Evolutionary conservation across 2,888 invertebrate genomes (phyloP), one percentile per base, ranked within the genome.

Genomic region (Agrenia bidenticulata): DNA sequence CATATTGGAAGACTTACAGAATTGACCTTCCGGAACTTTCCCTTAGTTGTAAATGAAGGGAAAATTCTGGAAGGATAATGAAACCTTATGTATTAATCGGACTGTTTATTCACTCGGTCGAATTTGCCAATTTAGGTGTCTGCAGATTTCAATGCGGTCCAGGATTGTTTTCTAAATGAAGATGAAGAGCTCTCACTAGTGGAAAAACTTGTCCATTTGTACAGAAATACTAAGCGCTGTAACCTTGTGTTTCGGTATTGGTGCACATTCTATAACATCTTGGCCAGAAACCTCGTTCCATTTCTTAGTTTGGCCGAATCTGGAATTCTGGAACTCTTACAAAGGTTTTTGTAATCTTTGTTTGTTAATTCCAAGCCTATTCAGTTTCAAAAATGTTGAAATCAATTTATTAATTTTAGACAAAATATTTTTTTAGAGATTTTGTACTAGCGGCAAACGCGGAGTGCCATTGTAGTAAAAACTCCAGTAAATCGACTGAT

Each of bases 221-320:
- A 11, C 13, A 55, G 27, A 21, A 21, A 45, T n/a, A 45, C 45
- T 13, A 51, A 23, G 45, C n/a, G 45, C 21, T 55, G 55, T 55
- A 17, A 7, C 32, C 7, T 55, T 15, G n/a, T 55, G n/a, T 27
- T 17, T 13, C 55, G 55, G 4, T 55, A 55, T 27, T 55, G 27
- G 26, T 55, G 55, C n/a, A 24, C 27, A 5, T 55, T 55, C 27
- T 55, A 55, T 26, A 55, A 55, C 27, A 7, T 55, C 13, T 17
- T 55, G 15, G 9, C n/a, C 27, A 24, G 19, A 5, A 27, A 27
- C 5, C 17, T 55, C 24, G 32, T 55, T 15, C 32, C 55, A 2
- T 24, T 11, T 5, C 13, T 21, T 2, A 11, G 4, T 32, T 32
- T 32, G 11, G 32, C 5, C 4, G 11, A 32, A 7, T 19, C 45